Conservation (phyloP, 2,797 vertebrate genomes). For the Takifugu rubripes region DNA sequence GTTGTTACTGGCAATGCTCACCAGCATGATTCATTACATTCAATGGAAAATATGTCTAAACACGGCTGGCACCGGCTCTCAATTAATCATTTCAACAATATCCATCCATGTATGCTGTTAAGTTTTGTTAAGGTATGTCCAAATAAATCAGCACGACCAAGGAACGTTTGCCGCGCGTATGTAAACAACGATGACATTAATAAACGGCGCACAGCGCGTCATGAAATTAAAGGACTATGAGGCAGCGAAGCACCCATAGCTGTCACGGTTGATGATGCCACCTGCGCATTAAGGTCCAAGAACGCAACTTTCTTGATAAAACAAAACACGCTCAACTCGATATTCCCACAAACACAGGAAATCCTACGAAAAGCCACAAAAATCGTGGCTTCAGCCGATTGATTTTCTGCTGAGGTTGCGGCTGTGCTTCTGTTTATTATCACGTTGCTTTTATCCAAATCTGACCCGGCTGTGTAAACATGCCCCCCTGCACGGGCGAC, state of each 20-base stretch:
- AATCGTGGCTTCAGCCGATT: not conserved
- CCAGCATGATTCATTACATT: slow-evolving; percentile 1
- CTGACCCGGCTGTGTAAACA: slow-evolving; percentile 12
- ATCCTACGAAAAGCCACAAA: too few species aligned
- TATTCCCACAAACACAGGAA: too few species aligned
- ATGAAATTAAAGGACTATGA: slow-evolving; percentile 29
- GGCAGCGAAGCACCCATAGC: slow-evolving; percentile 28
- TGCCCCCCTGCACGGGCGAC: too few species aligned
- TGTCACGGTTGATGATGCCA: slow-evolving; percentile 32
- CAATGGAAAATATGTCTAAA: slow-evolving; percentile 27
- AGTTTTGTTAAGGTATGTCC: not conserved
- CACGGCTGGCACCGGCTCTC: not conserved
- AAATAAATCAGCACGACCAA: not conserved
- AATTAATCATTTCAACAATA: slow-evolving; percentile 7
- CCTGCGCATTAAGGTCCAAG: slow-evolving; percentile 29
- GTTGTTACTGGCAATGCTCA: too few species aligned
- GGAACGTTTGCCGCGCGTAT: not conserved
- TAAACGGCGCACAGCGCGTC: slow-evolving; percentile 22
- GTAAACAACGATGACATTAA: slow-evolving; percentile 38
- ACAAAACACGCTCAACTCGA: not conserved
- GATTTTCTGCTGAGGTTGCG: too few species aligned
- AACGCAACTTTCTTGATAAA: slow-evolving; percentile 24
- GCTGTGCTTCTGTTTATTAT: too few species aligned
- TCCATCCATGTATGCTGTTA: not conserved
- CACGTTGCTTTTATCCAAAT: too few species aligned